Conservation (phyloP, 2,113 vertebrate genomes). For the Noturus placidus region DNA sequence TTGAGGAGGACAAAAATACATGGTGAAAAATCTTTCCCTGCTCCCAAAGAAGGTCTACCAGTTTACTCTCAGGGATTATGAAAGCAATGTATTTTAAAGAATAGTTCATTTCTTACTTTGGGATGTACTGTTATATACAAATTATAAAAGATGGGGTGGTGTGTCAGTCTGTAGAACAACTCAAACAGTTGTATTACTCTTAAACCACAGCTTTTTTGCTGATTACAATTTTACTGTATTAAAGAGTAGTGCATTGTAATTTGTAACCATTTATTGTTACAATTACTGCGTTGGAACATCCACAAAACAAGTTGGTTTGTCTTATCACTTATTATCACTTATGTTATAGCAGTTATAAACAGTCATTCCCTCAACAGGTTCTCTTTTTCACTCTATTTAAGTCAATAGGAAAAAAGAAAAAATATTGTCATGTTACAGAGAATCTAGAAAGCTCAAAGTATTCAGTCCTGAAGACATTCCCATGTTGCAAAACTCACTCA, state of each 20-base stretch:
- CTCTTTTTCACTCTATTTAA: neutral
- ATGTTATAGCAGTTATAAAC: neutral
- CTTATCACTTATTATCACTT: neutral
- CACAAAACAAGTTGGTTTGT: neutral
- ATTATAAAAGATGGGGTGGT: too few relatives aligned
- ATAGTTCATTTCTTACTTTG: neutral
- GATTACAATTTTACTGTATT: neutral
- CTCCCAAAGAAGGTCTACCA: neutral
- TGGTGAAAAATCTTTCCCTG: neutral
- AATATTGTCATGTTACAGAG: neutral
- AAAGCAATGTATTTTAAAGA: neutral
- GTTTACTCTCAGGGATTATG: neutral
- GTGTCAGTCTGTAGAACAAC: neutral
- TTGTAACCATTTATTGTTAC: neutral
- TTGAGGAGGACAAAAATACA: conserved; percentile 22
- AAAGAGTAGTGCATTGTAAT: neutral
- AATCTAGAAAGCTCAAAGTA: neutral
- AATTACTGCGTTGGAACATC: neutral
- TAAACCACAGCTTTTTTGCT: neutral
- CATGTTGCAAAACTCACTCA: neutral
- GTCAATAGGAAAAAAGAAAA: neutral
- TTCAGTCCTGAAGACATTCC: too few relatives aligned
- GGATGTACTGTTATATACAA: neutral
- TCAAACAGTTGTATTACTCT: neutral
- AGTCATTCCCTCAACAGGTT: neutral